phyloP scores from a whole-genome alignment of 2,888 invertebrate species.

The Mesorhabditis spiculigera region DNA sequence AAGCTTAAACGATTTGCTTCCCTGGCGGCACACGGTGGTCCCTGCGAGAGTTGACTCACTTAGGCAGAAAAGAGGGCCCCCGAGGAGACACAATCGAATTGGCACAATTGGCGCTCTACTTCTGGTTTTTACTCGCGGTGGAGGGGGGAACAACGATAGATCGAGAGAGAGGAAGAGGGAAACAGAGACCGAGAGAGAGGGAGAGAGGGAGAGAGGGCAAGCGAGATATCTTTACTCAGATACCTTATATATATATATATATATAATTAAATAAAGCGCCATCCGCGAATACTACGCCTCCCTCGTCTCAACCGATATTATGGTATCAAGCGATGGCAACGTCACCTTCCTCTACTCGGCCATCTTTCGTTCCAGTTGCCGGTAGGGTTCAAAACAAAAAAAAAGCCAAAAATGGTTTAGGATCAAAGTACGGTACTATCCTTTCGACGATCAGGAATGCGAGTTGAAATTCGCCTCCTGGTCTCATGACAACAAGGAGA shows the following conservation, averaged over 20 bases:
- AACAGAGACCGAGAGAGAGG: no score
- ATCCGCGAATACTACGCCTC: conserved; percentile 61
- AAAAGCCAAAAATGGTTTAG: conserved; percentile 23
- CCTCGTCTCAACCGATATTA: conserved; percentile 65
- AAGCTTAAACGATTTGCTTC: no score
- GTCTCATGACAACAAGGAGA: conserved; percentile 64
- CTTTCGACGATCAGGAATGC: conserved; percentile 65
- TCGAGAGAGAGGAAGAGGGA: no score
- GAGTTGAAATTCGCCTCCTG: conserved; percentile 65
- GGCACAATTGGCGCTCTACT: no score
- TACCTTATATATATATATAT: neutral
- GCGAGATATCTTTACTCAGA: no score
- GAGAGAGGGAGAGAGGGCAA: neutral
- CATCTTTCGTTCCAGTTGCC: conserved; percentile 65
- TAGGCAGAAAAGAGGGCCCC: no score
- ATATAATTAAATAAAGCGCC: conserved; percentile 47
- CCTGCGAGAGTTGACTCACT: no score
- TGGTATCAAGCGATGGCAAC: conserved; percentile 64
- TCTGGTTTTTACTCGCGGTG: no score
- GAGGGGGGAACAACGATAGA: no score
- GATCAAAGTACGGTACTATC: conserved; percentile 66
- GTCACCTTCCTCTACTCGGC: conserved; percentile 66
- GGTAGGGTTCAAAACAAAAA: conserved; percentile 22
- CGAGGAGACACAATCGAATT: no score
- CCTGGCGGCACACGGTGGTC: no score